A percentile compares a stretch with the other conserved stretches of the same genome.
phyloP scores from a whole-genome alignment of 2,797 vertebrate genomes.

The Catamblyrhynchus diadema region DNA sequence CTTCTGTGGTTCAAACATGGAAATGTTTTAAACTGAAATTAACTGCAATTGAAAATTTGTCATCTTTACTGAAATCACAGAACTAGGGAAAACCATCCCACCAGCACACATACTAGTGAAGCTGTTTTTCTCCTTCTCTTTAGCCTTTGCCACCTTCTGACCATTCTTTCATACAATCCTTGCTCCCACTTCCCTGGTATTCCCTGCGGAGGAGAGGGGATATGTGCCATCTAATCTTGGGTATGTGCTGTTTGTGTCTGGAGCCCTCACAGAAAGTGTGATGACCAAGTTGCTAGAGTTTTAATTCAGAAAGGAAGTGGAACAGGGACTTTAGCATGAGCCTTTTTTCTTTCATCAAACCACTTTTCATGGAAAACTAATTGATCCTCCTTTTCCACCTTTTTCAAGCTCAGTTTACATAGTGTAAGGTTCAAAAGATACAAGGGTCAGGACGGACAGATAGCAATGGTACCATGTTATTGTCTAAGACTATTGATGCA shows the following conservation, averaged over 20 bases:
- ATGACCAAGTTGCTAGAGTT: neutral
- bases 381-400: neutral
- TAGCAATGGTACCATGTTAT: neutral
- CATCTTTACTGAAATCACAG: neutral
- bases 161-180: neutral
- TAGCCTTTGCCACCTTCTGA: neutral
- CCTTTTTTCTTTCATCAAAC: neutral
- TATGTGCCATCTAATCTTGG: too few relatives aligned
- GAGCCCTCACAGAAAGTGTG: neutral
- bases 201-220: neutral
- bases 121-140: neutral
- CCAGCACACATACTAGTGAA: neutral
- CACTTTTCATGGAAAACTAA: neutral
- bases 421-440: neutral
- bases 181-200: neutral
- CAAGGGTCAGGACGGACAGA: neutral
- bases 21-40: neutral
- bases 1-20: neutral
- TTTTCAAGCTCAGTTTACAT: neutral
- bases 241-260: neutral
- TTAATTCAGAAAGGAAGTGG: neutral
- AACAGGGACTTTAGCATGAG: fast-evolving
- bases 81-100: neutral
- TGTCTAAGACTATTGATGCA: neutral
- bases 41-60: neutral